Conservation (phyloP, 2,888 invertebrate genomes). For the Apamea monoglypha region DNA sequence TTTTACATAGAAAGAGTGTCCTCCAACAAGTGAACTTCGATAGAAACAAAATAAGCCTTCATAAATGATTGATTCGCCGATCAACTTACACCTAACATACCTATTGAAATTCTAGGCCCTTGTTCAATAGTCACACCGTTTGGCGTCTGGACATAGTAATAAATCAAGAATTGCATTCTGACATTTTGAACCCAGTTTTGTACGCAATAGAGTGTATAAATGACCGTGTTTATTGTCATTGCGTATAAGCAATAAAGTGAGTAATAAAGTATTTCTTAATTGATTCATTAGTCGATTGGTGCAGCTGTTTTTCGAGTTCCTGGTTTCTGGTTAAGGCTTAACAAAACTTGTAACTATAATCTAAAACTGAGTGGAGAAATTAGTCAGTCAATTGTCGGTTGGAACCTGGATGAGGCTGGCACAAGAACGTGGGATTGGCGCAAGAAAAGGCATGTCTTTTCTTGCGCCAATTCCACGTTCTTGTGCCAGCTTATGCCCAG, state of each 20-base stretch:
- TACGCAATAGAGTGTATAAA: slow-evolving; percentile 22
- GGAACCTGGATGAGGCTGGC: neutral
- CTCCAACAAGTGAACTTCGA: neutral
- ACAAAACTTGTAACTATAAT: neutral
- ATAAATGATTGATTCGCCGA: neutral
- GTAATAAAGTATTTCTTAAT: slow-evolving; percentile 22
- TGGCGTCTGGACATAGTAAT: slow-evolving; percentile 14
- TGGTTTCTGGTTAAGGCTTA: neutral
- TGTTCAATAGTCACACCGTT: slow-evolving; percentile 14
- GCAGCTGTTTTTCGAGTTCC: slow-evolving; percentile 21
- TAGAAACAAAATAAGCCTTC: neutral
- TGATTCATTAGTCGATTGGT: slow-evolving; percentile 10
- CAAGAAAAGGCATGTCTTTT: too few relatives aligned
- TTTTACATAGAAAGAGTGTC: too few relatives aligned
- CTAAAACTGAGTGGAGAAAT: neutral
- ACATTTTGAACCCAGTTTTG: slow-evolving; percentile 36
- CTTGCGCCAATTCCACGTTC: too few relatives aligned
- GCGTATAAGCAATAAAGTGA: slow-evolving; percentile 1
- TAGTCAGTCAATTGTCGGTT: neutral
- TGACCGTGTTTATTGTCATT: slow-evolving; percentile 12
- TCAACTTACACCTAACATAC: neutral
- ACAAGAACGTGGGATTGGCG: neutral
- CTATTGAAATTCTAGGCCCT: slow-evolving; percentile 6
- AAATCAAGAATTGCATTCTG: slow-evolving; percentile 23
- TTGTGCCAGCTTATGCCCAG: neutral